Base-by-base conservation (phyloP, 2,797 vertebrate genomes). In the Rhincodon typus region DNA sequence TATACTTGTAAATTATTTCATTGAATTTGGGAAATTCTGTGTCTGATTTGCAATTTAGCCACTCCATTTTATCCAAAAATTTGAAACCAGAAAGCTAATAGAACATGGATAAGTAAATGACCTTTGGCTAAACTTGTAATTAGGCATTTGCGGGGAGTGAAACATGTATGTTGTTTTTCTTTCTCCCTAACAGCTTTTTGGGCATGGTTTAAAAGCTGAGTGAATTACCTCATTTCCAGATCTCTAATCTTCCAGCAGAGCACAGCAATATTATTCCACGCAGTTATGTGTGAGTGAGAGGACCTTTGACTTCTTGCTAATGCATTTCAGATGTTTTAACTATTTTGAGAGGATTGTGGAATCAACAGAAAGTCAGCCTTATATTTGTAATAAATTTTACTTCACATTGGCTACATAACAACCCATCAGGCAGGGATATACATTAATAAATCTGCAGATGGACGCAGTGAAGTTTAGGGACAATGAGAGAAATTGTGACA, bases 51-150 rank as follows among this genome's bases (percentile, higher is more conserved):
- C 21, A 69, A 23, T 8, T 93, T 93, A 93, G 19, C 62, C 62
- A 25, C 21, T 25, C 62, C n/a, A 93, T 69, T 93, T 69, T 69
- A 93, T 25, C 62, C 2, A n/a, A 23, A 67, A n/a, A n/a, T 23
- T 93, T 46, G 42, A 10, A 93, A 69, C 38, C 17, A 23, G n/a
- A 38, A 66, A 66, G 67, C 23, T 38, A 38, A 23, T 21, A 67
- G 34, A 38, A 38, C 10, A 66, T 93, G n/a, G n/a, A 42, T 93
- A 93, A 67, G 21, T 25, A 93, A 93, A 38, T 93, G 21, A 38
- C 90, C 90, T 67, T 93, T 93, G 90, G 90, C 90, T 93, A 93
- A 93, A 93, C 90, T 93, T 93, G 90, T 69, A 67, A 69, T 38
- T 67, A 66, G 90, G 62, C 62, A 12, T 67, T 66, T 7, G 8